These are phyloP conservation scores for Gorsachius goisagi DNA, from an alignment of 2,113 vertebrate genomes.

Conservation along the genomic window DNA sequence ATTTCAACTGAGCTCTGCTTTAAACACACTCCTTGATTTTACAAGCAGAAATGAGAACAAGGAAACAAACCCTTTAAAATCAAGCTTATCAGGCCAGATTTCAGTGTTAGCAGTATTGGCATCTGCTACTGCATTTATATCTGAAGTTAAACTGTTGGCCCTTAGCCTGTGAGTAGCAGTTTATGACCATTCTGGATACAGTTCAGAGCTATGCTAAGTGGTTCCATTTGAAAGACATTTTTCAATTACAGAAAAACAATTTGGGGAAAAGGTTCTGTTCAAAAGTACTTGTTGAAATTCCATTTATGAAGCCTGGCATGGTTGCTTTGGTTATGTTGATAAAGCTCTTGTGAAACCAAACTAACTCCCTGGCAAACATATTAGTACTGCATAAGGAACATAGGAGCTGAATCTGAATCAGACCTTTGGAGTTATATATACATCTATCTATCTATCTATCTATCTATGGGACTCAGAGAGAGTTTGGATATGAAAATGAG, in stretches of 20 bases:
- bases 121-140: conserved; percentile 29
- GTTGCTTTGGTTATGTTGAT: conserved; percentile 48
- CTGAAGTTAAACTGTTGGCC: conserved; percentile 44
- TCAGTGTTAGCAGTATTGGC: background rate
- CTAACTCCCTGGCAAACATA: background rate
- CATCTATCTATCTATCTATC: no score
- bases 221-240: conserved; percentile 66
- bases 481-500: background rate
- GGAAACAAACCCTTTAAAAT: conserved; percentile 13
- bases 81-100: background rate
- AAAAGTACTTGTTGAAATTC: conserved; percentile 60
- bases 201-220: conserved; percentile 59
- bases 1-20: background rate
- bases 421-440: background rate
- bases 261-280: conserved; percentile 58
- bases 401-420: background rate
- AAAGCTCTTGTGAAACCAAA: background rate
- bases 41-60: background rate
- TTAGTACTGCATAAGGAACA: background rate
- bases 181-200: conserved; percentile 42
- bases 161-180: conserved; percentile 33
- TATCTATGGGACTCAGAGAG: background rate
- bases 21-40: background rate
- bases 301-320: conserved; percentile 47
- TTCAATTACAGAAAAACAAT: conserved; percentile 67